Percentiles rank a stretch among this genome's conserved stretches.
Conservation (phyloP, 2,888 invertebrate genomes). For the Nomada flava region DNA sequence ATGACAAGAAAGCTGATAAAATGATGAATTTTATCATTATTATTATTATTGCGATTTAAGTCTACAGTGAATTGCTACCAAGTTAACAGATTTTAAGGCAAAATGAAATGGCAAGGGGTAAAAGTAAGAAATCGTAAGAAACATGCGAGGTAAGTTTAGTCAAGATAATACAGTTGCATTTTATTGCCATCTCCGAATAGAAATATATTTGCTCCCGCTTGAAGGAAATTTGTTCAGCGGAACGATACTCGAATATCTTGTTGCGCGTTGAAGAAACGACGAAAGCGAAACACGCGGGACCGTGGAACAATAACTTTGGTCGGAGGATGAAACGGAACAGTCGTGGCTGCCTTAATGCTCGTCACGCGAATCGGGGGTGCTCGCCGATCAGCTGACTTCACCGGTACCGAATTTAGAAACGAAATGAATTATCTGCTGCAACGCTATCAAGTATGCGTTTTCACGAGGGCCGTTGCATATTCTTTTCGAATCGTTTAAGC, state of each 20-base stretch:
- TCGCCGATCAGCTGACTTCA: slow-evolving; percentile 52
- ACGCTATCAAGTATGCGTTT: slow-evolving; percentile 58
- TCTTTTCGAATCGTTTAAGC: slow-evolving; percentile 45
- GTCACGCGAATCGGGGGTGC: slow-evolving; percentile 15
- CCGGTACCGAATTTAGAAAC: slow-evolving; percentile 56
- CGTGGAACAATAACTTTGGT: slow-evolving; percentile 11
- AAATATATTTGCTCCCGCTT: background rate
- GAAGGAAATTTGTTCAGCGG: background rate
- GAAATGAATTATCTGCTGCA: slow-evolving; percentile 58
- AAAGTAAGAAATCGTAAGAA: no score
- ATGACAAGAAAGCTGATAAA: no score
- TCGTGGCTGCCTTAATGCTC: background rate
- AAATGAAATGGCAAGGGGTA: no score
- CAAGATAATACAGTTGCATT: no score
- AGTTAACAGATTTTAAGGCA: no score
- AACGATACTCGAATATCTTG: background rate
- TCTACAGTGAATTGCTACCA: no score
- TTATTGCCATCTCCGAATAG: no score
- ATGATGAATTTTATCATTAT: no score
- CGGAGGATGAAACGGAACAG: slow-evolving; percentile 26
- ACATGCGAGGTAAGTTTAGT: no score
- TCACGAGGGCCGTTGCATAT: slow-evolving; percentile 54
- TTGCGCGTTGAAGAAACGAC: background rate
- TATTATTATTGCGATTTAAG: no score
- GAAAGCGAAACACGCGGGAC: background rate